Conservation (phyloP, 1,140 invertebrate genomes). For the Metaphire vulgaris region DNA sequence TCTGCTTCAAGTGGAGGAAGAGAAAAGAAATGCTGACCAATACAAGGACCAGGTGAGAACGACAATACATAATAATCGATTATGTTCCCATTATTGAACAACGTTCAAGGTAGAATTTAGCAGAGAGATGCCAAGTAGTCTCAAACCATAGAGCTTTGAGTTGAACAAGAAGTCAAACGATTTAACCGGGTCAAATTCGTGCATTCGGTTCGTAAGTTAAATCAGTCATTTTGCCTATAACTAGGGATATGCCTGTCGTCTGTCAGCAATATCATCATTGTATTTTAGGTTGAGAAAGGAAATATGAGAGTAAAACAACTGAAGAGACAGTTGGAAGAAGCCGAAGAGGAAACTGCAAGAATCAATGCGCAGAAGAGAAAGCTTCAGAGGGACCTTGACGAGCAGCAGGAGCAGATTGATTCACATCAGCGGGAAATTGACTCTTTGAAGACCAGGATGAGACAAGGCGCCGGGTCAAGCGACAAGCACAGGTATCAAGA, state of each 20-base stretch:
- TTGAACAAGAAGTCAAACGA: too few species aligned
- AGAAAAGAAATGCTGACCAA: constrained; percentile 85
- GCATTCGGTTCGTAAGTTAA: too few species aligned
- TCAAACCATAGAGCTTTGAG: too few species aligned
- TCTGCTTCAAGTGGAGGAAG: constrained; percentile 76
- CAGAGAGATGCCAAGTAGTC: too few species aligned
- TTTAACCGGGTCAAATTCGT: too few species aligned
- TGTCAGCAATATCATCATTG: too few species aligned
- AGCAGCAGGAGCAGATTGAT: constrained; percentile 55
- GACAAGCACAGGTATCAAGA: constrained; percentile 27
- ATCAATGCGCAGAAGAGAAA: constrained; percentile 89
- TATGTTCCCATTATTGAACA: too few species aligned
- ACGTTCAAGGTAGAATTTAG: too few species aligned
- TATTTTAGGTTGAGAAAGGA: constrained; percentile 56
- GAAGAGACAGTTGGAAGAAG: constrained; percentile 88
- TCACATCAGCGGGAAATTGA: constrained; percentile 40
- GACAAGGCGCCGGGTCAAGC: constrained; percentile 12
- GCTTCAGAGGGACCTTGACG: constrained; percentile 87
- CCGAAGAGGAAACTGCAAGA: constrained; percentile 87
- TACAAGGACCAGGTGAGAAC: constrained; percentile 93
- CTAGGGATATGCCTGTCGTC: too few species aligned
- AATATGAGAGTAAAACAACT: constrained; percentile 80
- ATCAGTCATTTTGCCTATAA: too few species aligned
- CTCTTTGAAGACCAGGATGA: constrained; percentile 26
- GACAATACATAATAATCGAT: too few species aligned